These are phyloP conservation scores for Nannobrachium achirus DNA, from an alignment of 2,113 vertebrate species.

Conservation along the genomic window DNA sequence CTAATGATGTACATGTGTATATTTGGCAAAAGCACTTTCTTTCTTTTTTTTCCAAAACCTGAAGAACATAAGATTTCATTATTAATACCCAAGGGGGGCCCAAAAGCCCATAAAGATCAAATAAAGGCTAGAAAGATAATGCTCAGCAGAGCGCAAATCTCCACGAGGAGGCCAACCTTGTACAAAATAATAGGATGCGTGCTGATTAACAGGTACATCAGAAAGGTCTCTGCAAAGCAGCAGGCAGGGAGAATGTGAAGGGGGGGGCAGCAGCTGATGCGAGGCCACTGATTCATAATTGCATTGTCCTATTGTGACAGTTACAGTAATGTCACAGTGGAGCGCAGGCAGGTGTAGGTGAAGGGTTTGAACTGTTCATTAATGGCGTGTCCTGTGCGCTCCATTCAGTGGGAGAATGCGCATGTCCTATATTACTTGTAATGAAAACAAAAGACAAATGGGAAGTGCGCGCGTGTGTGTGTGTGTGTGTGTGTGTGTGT, in stretches of 20 bases:
- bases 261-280: constrained; percentile 21
- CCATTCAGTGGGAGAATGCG: constrained; percentile 19
- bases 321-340: constrained; percentile 5
- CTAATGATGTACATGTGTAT: no score
- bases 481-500: constrained; percentile 13
- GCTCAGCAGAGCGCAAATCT: no score
- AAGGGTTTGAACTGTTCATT: constrained; percentile 47
- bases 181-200: no score
- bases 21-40: no score
- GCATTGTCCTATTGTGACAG: constrained; percentile 37
- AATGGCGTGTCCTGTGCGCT: constrained; percentile 44
- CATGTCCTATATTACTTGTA: constrained; percentile 36
- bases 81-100: no score
- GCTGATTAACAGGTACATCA: no score
- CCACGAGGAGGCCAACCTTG: no score
- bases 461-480: constrained; percentile 9
- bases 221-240: neutral
- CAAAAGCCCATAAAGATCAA: no score
- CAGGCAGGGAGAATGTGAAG: neutral
- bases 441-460: constrained; percentile 38
- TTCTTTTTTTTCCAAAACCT: no score
- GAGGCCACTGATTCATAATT: constrained; percentile 33
- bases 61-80: no score
- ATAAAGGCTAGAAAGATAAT: no score
- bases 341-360: constrained; percentile 15